Evolutionary conservation across 2,113 vertebrate genomes (phyloP).

Genomic region (Fregetta grallaria): DNA sequence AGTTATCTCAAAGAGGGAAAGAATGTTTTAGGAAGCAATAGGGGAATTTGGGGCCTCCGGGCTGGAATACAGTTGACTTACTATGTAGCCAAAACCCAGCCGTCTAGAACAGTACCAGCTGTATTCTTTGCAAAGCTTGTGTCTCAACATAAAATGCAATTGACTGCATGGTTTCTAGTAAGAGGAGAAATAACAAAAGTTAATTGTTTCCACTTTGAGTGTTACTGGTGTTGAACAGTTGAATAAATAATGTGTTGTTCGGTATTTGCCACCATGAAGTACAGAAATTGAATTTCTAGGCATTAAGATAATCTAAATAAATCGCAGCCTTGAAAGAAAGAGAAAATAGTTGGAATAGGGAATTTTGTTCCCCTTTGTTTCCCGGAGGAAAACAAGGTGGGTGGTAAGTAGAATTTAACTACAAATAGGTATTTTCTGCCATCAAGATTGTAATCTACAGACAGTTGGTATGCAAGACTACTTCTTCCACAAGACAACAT

Average conservation of each 20-base stretch:
- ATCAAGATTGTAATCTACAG: neutral
- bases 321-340: neutral
- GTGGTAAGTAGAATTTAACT: slow-evolving; percentile 1
- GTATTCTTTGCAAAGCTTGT: neutral
- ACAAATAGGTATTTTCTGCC: neutral
- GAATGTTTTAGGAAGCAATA: neutral
- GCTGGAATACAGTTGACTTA: neutral
- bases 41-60: neutral
- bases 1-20: neutral
- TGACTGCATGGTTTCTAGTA: neutral
- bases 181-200: neutral
- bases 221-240: neutral
- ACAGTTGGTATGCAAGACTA: neutral
- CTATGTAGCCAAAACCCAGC: neutral
- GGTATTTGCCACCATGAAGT: neutral
- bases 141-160: neutral
- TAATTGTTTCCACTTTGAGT: neutral
- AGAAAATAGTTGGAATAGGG: neutral
- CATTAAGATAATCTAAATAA: neutral
- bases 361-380: neutral
- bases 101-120: neutral
- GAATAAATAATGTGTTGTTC: neutral
- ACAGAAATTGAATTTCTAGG: neutral
- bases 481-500: neutral
- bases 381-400: neutral